Conservation (phyloP, 64 coral and sea anemone species). For the Dendrophyllia cribrosa region DNA sequence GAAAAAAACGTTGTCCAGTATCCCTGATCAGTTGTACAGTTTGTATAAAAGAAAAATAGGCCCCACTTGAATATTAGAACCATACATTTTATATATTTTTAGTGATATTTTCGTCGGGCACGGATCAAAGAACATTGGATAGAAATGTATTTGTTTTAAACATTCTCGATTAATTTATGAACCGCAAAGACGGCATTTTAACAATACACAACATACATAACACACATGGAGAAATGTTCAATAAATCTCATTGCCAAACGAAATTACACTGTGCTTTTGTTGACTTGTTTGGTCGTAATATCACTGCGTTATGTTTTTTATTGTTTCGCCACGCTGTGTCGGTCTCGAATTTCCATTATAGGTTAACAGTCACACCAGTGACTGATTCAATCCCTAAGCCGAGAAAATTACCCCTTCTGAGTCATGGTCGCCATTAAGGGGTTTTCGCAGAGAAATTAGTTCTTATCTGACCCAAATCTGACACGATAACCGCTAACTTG, state of each 20-base stretch:
- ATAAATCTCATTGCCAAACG: conserved; percentile 28
- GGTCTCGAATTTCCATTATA: neutral
- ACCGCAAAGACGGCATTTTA: conserved; percentile 22
- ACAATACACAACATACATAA: neutral
- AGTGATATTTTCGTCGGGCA: conserved; percentile 24
- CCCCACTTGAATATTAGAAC: conserved; percentile 14
- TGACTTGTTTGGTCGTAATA: neutral
- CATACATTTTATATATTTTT: conserved; percentile 49
- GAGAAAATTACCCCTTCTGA: neutral
- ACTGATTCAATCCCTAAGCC: neutral
- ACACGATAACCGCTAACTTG: conserved; percentile 11
- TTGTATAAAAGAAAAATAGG: conserved; percentile 19
- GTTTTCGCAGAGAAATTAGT: neutral
- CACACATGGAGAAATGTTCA: conserved; percentile 9
- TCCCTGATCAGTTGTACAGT: conserved; percentile 23
- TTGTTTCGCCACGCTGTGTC: neutral
- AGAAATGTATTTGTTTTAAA: conserved; percentile 45
- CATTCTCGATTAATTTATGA: conserved; percentile 59
- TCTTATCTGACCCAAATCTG: conserved; percentile 8
- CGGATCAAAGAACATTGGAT: conserved; percentile 19
- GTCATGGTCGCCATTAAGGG: neutral
- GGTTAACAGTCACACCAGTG: too few species aligned
- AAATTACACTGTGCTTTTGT: neutral
- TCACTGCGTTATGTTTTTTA: neutral
- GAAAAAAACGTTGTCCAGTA: conserved; percentile 15